Conservation (phyloP, 2,888 invertebrate species). For the Mythimna vitellina region DNA sequence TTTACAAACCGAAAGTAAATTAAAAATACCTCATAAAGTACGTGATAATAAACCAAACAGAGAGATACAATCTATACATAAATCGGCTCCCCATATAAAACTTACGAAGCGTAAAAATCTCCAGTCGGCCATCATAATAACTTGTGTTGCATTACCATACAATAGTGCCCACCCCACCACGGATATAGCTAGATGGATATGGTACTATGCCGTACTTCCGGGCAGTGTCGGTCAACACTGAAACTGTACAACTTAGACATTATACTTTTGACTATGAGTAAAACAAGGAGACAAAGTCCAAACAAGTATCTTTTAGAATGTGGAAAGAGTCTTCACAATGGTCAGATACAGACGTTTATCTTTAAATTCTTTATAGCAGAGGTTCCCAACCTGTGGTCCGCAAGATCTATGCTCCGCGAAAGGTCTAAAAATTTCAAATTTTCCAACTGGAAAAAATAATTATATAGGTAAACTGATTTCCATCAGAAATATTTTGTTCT, state of each 20-base stretch:
- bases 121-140: conserved; percentile 47
- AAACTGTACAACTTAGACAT: conserved; percentile 15
- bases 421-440: too few relatives aligned
- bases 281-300: background rate
- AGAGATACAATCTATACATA: conserved; percentile 34
- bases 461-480: too few relatives aligned
- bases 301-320: background rate
- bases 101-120: conserved; percentile 59
- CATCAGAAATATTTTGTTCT: too few relatives aligned
- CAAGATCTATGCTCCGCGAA: too few relatives aligned
- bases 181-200: conserved; percentile 42
- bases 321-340: too few relatives aligned
- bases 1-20: background rate
- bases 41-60: conserved; percentile 23
- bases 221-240: conserved; percentile 27
- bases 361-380: too few relatives aligned
- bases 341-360: too few relatives aligned
- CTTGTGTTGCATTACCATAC: conserved; percentile 58
- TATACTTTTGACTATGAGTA: background rate
- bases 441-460: too few relatives aligned
- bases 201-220: conserved; percentile 49
- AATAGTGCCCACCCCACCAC: conserved; percentile 50
- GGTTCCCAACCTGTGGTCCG: too few relatives aligned
- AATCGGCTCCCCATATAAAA: conserved; percentile 46
- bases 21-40: conserved; percentile 6